phyloP scores from a whole-genome alignment of 2,888 invertebrate genomes.

The Drosophila neotestacea region DNA sequence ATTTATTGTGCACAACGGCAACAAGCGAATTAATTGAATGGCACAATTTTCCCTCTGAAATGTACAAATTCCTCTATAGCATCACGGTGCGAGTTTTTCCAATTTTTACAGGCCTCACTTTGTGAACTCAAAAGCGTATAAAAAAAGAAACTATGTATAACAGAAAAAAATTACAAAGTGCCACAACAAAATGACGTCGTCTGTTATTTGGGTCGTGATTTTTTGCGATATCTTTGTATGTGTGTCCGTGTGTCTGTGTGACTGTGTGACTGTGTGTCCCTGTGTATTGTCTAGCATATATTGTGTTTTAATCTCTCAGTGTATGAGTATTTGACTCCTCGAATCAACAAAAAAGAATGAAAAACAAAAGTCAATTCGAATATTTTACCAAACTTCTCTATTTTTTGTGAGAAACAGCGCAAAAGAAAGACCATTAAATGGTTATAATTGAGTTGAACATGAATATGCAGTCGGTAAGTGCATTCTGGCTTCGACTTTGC shows the following conservation, averaged over 20 bases:
- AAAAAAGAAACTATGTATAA: background rate
- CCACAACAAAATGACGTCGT: conserved; percentile 49
- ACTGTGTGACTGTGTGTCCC: background rate
- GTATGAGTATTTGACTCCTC: conserved; percentile 3
- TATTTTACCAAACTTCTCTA: too few relatives aligned
- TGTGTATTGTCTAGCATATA: conserved; percentile 17
- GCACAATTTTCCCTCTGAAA: background rate
- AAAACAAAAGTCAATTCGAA: too few relatives aligned
- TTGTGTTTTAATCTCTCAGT: background rate
- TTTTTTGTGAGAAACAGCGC: too few relatives aligned
- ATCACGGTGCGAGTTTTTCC: background rate
- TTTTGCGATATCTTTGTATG: conserved; percentile 23
- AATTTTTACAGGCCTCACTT: background rate
- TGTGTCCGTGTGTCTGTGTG: background rate
- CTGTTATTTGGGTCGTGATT: conserved; percentile 48
- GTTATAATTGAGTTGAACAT: conserved; percentile 34
- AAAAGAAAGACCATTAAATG: conserved; percentile 29
- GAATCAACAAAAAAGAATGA: conserved; percentile 22
- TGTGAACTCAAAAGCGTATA: background rate
- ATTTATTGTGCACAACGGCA: background rate
- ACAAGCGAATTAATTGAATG: background rate
- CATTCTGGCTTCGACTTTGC: background rate
- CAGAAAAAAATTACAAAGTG: conserved; percentile 1
- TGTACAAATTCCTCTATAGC: background rate
- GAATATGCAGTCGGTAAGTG: conserved; percentile 20